Evolutionary conservation across 1,140 invertebrate genomes (phyloP), one percentile per base, ranked within the genome.

Genomic region (Trachymyrmex septentrionalis): DNA sequence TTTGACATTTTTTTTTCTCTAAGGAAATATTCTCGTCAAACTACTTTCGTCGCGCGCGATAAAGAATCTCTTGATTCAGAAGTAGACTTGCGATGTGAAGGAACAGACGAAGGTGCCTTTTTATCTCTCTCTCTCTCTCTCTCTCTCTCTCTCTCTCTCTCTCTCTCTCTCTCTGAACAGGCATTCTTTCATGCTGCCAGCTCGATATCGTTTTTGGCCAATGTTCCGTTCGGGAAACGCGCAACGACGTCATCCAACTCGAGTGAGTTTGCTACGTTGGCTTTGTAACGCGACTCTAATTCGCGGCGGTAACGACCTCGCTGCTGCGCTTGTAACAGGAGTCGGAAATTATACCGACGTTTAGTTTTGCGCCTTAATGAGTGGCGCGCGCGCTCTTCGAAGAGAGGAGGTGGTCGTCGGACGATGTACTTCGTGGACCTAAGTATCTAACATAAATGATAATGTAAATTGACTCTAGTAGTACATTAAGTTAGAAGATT

Each of bases 281-380:
- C 55, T 73, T 75, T 84, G 80, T 63, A 84, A 84, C 80, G 67
- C 69, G 55, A 75, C 19, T 61, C 80, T 75, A 75, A 84, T 75
- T 75, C 69, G 69, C 24, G 38, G 19, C 24, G 69, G 38, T 84
- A 84, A 84, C 69, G 44, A 73, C 27, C 55, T 57, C 50, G 21
- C 27, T 48, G 61, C 77, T 67, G 59, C 63, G 27, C 50, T 73
- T 55, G 80, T 73, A 84, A 84, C 38, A 69, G 38, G 69, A 84
- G 34, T 57, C 57, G 57, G 69, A 73, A 84, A 61, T 84, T 84
- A 63, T 63, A 61, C 69, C 53, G 69, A 75, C 55, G 53, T 84
- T 73, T 84, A 84, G 69, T 59, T 81, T 81, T 57, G 78, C 69
- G 10, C 12, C 38, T 73, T 84, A 84, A 84, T 75, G 80, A 75